These are phyloP conservation scores for Tokudaia muenninki DNA, from an alignment of 2,797 vertebrate genomes.

Conservation along the genomic window DNA sequence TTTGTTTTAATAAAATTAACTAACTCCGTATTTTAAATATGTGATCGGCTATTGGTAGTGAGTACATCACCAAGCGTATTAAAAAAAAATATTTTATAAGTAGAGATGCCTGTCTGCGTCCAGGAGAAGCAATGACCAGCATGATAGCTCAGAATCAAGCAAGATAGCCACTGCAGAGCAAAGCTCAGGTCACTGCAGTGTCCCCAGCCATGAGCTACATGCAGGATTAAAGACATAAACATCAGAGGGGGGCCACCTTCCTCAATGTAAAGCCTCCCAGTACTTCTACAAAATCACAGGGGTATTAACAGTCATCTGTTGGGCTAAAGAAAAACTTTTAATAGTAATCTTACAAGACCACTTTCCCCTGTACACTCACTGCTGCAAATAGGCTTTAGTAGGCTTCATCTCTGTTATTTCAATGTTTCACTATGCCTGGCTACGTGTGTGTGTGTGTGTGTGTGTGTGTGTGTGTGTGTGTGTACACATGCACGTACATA, in stretches of 20 bases:
- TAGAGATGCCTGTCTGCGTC: slow-evolving; percentile 73
- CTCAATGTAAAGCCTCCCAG: slow-evolving; percentile 86
- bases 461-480: too few relatives aligned
- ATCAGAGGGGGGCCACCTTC: slow-evolving; percentile 86
- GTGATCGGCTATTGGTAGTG: slow-evolving; percentile 49
- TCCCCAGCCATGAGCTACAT: slow-evolving; percentile 77
- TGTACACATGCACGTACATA: too few relatives aligned
- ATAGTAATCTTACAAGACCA: slow-evolving; percentile 84
- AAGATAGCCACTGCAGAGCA: slow-evolving; percentile 69
- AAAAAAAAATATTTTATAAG: slow-evolving; percentile 73
- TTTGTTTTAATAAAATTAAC: slow-evolving; percentile 50
- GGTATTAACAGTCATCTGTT: slow-evolving; percentile 89
- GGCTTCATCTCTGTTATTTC: neutral
- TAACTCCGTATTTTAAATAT: neutral
- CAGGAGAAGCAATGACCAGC: slow-evolving; percentile 53
- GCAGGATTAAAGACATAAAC: slow-evolving; percentile 86
- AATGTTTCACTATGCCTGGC: neutral
- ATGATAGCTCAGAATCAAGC: slow-evolving; percentile 62
- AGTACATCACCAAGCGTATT: neutral
- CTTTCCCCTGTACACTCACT: slow-evolving; percentile 68
- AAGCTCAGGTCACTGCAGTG: slow-evolving; percentile 70
- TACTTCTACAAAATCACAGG: slow-evolving; percentile 89
- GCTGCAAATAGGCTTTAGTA: slow-evolving; percentile 59
- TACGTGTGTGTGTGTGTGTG: too few relatives aligned
- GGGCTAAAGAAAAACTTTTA: slow-evolving; percentile 72